Evolutionary conservation across 2,113 vertebrate species (phyloP).

Genomic region (Tyto alba): DNA sequence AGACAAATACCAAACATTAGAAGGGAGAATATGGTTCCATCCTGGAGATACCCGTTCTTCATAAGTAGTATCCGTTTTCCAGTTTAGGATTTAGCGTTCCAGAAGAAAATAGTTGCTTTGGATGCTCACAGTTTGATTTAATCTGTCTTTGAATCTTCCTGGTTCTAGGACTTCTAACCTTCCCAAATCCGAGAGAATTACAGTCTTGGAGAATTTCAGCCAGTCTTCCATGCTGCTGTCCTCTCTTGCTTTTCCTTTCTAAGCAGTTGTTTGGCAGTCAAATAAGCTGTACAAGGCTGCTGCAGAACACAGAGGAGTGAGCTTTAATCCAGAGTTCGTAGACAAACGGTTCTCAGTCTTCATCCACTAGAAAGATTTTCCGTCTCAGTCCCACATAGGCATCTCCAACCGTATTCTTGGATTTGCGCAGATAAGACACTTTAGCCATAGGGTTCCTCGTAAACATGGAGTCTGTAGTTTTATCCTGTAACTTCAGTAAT

Average conservation of each 20-base stretch:
- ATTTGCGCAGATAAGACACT: slow-evolving; percentile 1
- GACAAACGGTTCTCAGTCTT: slow-evolving; percentile 50
- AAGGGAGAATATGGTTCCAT: slow-evolving; percentile 62
- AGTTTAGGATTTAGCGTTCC: slow-evolving; percentile 24
- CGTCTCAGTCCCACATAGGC: slow-evolving; percentile 58
- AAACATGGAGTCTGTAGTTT: slow-evolving; percentile 49
- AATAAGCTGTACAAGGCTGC: not conserved
- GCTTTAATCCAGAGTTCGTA: slow-evolving; percentile 50
- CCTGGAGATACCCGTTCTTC: slow-evolving; percentile 67
- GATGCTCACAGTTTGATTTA: slow-evolving; percentile 33
- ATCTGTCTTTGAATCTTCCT: slow-evolving; percentile 48
- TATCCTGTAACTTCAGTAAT: slow-evolving; percentile 25
- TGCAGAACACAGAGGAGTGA: not conserved
- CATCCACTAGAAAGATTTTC: slow-evolving; percentile 47
- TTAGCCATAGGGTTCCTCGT: slow-evolving; percentile 27
- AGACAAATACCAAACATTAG: slow-evolving; percentile 74
- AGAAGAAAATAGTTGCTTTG: slow-evolving; percentile 32
- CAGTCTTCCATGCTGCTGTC: slow-evolving; percentile 25
- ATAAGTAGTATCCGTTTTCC: slow-evolving; percentile 48
- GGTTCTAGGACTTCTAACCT: slow-evolving; percentile 53
- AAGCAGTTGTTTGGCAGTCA: slow-evolving; percentile 49
- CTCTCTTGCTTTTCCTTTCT: slow-evolving; percentile 17
- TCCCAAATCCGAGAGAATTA: slow-evolving; percentile 54
- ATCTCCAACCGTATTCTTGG: slow-evolving; percentile 18
- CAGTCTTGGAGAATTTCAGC: slow-evolving; percentile 52